phyloP scores from a whole-genome alignment of 2,113 vertebrate genomes.

The Myotis lucifugus region DNA sequence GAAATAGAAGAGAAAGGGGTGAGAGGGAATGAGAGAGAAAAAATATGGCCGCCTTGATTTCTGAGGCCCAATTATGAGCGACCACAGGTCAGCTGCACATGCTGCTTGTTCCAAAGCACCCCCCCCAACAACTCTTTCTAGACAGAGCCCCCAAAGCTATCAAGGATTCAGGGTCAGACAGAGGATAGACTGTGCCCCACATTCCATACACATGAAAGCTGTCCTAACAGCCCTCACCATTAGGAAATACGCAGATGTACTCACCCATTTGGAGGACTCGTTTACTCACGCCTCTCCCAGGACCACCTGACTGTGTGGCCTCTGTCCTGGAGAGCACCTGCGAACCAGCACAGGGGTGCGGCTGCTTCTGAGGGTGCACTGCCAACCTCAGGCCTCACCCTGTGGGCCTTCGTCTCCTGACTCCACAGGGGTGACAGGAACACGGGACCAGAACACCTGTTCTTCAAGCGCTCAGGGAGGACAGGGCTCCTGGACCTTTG shows the following conservation, averaged over 20 bases:
- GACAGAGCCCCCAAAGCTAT: slow-evolving; percentile 73
- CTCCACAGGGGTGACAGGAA: background rate
- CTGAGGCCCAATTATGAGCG: background rate
- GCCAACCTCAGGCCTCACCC: background rate
- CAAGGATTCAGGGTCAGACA: slow-evolving; percentile 61
- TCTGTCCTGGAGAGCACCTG: background rate
- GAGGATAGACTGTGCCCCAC: slow-evolving; percentile 72
- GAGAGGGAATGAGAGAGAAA: background rate
- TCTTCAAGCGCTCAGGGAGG: background rate
- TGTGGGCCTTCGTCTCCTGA: background rate
- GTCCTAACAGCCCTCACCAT: slow-evolving; percentile 55
- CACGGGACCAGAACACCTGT: too few species aligned
- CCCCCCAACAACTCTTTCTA: slow-evolving; percentile 58
- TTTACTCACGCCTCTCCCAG: background rate
- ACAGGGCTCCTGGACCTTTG: background rate
- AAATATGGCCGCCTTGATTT: accelerated
- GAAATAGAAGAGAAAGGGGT: background rate
- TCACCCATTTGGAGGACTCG: background rate
- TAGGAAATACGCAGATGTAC: slow-evolving; percentile 57
- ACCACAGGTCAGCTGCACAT: slow-evolving; percentile 60
- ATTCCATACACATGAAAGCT: slow-evolving; percentile 62
- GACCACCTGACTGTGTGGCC: background rate
- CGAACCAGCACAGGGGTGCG: background rate
- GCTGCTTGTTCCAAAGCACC: slow-evolving; percentile 63
- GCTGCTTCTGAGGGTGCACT: background rate